A percentile compares a stretch with the other conserved stretches of the same genome.
These are phyloP conservation scores for Hiodon tergisus DNA, from an alignment of 2,113 vertebrate species.

Conservation along the genomic window DNA sequence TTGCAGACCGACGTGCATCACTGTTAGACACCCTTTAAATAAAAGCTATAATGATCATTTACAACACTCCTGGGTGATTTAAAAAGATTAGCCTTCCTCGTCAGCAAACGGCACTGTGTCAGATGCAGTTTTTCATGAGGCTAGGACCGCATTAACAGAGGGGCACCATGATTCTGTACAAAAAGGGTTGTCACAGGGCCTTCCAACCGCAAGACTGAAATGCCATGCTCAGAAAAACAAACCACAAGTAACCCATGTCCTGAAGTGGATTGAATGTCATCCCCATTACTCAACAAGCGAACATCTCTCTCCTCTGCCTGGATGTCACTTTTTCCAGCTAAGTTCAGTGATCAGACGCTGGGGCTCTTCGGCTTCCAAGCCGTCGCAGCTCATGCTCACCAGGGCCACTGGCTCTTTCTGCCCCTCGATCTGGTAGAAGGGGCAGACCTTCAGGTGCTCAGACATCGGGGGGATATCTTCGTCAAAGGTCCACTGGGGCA, in stretches of 20 bases:
- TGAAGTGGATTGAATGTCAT: not conserved
- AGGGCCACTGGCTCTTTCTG: slow-evolving; percentile 70
- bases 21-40: too few species aligned
- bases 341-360: slow-evolving; percentile 42
- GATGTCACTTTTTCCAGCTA: not conserved
- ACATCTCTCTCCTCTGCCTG: not conserved
- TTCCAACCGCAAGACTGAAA: not conserved
- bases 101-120: too few species aligned
- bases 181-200: not conserved
- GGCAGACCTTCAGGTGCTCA: slow-evolving; percentile 78
- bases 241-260: not conserved
- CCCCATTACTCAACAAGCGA: not conserved
- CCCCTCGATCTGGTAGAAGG: slow-evolving; percentile 71
- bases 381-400: slow-evolving; percentile 62
- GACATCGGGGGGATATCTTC: slow-evolving; percentile 65
- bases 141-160: not conserved
- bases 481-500: slow-evolving; percentile 71
- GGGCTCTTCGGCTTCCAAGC: slow-evolving; percentile 22
- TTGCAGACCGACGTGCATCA: too few species aligned
- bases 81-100: too few species aligned
- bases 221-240: not conserved
- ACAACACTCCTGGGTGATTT: too few species aligned
- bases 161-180: not conserved
- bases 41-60: too few species aligned
- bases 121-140: too few species aligned